Evolutionary conservation across 2,797 vertebrate genomes (phyloP), one percentile per base, ranked within the genome.

Genomic region (Emys orbicularis): DNA sequence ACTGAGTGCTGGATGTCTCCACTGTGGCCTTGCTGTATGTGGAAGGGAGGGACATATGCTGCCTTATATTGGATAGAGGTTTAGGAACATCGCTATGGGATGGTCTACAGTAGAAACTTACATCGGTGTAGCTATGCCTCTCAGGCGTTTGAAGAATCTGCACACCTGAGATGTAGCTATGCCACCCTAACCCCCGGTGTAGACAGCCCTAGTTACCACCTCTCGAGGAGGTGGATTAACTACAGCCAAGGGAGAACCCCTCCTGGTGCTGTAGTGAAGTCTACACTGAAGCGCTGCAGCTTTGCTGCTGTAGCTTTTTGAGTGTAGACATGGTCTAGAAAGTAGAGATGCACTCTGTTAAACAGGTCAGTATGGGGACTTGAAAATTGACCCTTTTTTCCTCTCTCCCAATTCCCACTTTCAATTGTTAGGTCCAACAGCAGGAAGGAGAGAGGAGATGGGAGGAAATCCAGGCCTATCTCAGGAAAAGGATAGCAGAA

Each of bases 381-480:
- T 82, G 86, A 95, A 95, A 52, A 59, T 31, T 92, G 80, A 37
- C 89, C 10, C 83, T 89, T 61, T 76, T 50, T 5, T 95, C 50
- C 56, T 72, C 74, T 31, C 93, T 94, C 79, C 68, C 41, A 86
- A 82, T n/a, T 95, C 54, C 87, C 44, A 81, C 65, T 94, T 93
- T 74, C 31, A 90, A 90, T 16, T 86, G 84, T 34, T 93, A 99
- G 99, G 99, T 98, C 88, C 99, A 99, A 95, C 98, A 99, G 79
- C 99, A 99, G 97, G 99, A 99, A 82, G 98, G 99, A 41, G 99
- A 99, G 95, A 98, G 99, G 61, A 98, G 99, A 81, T 99, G 99
- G 99, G 99, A 99, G 88, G 99, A 99, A 90, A 96, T 99, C 94
- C 99, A 99, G 96, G 99, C 98, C 86, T 99, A 98, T 92, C 98